A percentile compares a stretch with the other conserved stretches of the same genome.
Evolutionary conservation across 2,888 invertebrate genomes (phyloP).

Genomic region (Drosophila cracens): DNA sequence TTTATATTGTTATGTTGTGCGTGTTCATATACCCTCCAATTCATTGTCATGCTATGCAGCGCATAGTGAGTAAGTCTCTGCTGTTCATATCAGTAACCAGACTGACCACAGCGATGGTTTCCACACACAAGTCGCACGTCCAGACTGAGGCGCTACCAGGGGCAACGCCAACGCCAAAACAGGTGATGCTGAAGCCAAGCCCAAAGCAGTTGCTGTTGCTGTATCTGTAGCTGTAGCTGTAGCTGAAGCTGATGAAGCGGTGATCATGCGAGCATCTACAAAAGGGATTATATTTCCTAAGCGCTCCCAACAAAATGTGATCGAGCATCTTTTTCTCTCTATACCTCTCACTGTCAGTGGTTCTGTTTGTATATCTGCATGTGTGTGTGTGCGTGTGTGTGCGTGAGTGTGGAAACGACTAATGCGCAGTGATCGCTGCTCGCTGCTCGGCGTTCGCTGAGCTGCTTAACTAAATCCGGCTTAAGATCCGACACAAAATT

Average conservation of each 20-base stretch:
- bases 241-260: slow-evolving; percentile 66
- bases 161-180: slow-evolving; percentile 37
- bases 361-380: neutral
- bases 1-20: neutral
- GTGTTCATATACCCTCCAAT: neutral
- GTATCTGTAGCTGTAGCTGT: slow-evolving; percentile 5
- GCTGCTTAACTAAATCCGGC: slow-evolving; percentile 85
- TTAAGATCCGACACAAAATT: slow-evolving; percentile 84
- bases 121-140: slow-evolving; percentile 16
- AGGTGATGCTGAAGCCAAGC: slow-evolving; percentile 43
- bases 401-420: slow-evolving; percentile 52
- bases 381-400: slow-evolving; percentile 9
- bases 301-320: slow-evolving; percentile 78
- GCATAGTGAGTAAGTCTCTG: slow-evolving; percentile 22
- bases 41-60: neutral
- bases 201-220: slow-evolving; percentile 15
- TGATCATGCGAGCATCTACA: slow-evolving; percentile 82
- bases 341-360: slow-evolving; percentile 4
- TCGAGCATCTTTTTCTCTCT: slow-evolving; percentile 29
- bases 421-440: slow-evolving; percentile 62
- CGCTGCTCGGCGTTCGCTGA: slow-evolving; percentile 73
- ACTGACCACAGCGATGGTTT: slow-evolving; percentile 20
- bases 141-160: slow-evolving; percentile 29
- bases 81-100: slow-evolving; percentile 26
- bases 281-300: slow-evolving; percentile 83